Conservation (phyloP, 2,797 vertebrate species). For the Liasis olivaceus region DNA sequence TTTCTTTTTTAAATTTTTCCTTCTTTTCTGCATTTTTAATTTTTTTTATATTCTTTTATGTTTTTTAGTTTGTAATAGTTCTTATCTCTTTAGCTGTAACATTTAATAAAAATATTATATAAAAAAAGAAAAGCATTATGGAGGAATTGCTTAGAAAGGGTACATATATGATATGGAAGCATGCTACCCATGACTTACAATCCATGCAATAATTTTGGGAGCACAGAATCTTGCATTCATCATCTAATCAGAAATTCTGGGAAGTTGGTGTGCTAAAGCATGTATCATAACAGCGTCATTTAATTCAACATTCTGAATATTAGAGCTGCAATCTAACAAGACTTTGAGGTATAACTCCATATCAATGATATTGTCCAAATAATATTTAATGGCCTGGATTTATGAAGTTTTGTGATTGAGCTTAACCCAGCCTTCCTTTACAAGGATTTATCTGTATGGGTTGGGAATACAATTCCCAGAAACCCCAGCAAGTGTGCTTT, state of each 20-base stretch:
- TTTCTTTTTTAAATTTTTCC: no score
- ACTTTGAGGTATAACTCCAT: neutral
- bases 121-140: slow-evolving; percentile 27
- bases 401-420: neutral
- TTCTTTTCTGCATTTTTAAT: no score
- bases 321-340: neutral
- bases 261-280: slow-evolving; percentile 5
- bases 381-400: neutral
- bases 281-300: neutral
- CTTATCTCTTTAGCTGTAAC: no score
- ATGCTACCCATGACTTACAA: slow-evolving; percentile 51
- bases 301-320: neutral
- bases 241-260: slow-evolving; percentile 16
- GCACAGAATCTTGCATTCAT: neutral
- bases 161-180: slow-evolving; percentile 40
- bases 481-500: neutral
- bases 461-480: neutral
- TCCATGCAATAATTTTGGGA: slow-evolving; percentile 38
- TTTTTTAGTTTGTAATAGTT: no score
- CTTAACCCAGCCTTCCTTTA: neutral
- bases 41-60: no score
- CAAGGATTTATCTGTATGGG: neutral
- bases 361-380: neutral
- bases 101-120: no score
- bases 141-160: slow-evolving; percentile 45